Percentiles rank a stretch among this genome's conserved stretches.
phyloP scores from a whole-genome alignment of 2,113 vertebrate species.

The Hemichromis elongatus region DNA sequence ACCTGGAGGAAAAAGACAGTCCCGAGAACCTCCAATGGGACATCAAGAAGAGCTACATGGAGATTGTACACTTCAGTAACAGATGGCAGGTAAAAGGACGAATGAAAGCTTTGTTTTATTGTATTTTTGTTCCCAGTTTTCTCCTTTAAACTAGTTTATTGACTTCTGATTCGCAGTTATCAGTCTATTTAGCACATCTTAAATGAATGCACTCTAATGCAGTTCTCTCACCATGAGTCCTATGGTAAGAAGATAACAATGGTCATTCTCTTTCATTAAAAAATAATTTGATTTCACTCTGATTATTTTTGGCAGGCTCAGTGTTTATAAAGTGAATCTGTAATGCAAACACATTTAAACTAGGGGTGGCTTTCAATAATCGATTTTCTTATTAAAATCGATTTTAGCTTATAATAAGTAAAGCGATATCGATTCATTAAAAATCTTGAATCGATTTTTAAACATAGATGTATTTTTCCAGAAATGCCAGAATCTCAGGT shows the following conservation, averaged over 20 bases:
- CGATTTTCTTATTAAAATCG: too few relatives aligned
- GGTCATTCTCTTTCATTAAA: background rate
- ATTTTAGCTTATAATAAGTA: too few relatives aligned
- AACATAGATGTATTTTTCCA: too few relatives aligned
- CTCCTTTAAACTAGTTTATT: background rate
- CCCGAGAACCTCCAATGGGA: constrained; percentile 75
- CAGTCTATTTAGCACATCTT: background rate
- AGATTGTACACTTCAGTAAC: constrained; percentile 63
- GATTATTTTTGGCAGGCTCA: background rate
- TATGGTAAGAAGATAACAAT: background rate
- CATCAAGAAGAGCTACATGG: constrained; percentile 64
- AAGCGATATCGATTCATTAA: too few relatives aligned
- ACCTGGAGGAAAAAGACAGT: constrained; percentile 67
- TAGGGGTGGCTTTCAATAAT: too few relatives aligned
- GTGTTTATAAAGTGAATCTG: background rate
- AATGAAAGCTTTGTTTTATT: background rate
- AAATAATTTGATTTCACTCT: background rate
- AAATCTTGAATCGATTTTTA: too few relatives aligned
- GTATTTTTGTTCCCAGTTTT: background rate
- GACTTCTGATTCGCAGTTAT: background rate
- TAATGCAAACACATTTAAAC: too few relatives aligned
- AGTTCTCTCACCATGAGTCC: background rate
- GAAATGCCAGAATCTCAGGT: too few relatives aligned
- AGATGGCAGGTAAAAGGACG: constrained; percentile 63
- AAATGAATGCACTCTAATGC: background rate